Conservation (phyloP, 2,888 invertebrate genomes). For the Heliothis peltigera region DNA sequence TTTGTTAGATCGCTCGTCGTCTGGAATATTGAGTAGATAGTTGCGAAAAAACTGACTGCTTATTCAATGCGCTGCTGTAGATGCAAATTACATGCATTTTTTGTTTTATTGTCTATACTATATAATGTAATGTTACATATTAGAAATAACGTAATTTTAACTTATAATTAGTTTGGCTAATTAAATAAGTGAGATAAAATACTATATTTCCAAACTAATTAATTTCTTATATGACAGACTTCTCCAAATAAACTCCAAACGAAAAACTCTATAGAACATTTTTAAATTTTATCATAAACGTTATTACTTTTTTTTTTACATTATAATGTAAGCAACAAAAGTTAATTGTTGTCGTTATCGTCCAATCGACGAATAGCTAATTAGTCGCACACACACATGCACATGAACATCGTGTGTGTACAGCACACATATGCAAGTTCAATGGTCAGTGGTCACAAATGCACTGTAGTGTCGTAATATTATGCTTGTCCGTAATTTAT, state of each 20-base stretch:
- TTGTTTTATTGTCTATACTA: background rate
- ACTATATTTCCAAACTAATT: background rate
- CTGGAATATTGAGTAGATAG: conserved; percentile 26
- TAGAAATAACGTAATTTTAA: background rate
- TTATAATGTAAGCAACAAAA: conserved; percentile 66
- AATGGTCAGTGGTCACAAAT: conserved; percentile 60
- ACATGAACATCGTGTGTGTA: conserved; percentile 5
- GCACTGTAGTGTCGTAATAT: conserved; percentile 55
- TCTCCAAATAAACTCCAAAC: conserved; percentile 8
- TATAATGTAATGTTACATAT: background rate
- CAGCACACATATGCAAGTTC: conserved; percentile 44
- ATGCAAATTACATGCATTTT: conserved; percentile 2
- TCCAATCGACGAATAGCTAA: conserved; percentile 69
- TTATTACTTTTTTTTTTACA: conserved; percentile 59
- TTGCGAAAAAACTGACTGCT: conserved; percentile 21
- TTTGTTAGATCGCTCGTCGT: conserved; percentile 27
- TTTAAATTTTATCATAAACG: conserved; percentile 62
- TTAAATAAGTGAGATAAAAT: background rate
- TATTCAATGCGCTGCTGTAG: conserved; percentile 5
- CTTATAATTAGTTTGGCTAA: background rate
- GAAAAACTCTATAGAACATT: conserved; percentile 28
- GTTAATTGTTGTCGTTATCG: conserved; percentile 73
- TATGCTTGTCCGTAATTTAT: conserved; percentile 53
- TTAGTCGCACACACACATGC: conserved; percentile 64
- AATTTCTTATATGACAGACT: background rate